A percentile compares a stretch with the other conserved stretches of the same genome.
These are phyloP conservation scores for Noctua pronuba DNA, from an alignment of 2,888 invertebrate species.

Conservation along the genomic window DNA sequence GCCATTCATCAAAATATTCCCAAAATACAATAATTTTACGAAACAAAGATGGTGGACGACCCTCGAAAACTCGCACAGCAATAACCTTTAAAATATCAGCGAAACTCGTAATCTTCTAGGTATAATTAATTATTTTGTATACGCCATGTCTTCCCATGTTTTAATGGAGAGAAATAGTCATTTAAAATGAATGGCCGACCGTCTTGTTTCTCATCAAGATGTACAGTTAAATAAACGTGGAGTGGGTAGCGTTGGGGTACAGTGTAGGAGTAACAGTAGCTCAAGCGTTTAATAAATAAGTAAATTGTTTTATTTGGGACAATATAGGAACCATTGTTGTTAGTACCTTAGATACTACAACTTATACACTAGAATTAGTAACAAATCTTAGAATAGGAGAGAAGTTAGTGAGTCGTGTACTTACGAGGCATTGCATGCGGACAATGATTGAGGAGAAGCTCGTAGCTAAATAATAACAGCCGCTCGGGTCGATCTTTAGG, in stretches of 20 bases:
- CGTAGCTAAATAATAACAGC: too few species aligned
- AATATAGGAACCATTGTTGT: too few species aligned
- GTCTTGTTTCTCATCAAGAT: slow-evolving; percentile 81
- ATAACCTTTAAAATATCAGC: slow-evolving; percentile 68
- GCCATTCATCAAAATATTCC: slow-evolving; percentile 32
- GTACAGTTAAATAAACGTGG: slow-evolving; percentile 78
- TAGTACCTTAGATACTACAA: too few species aligned
- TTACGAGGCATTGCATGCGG: too few species aligned
- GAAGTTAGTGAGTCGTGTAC: too few species aligned
- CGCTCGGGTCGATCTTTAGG: too few species aligned
- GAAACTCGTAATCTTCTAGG: slow-evolving; percentile 71
- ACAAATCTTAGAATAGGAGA: too few species aligned
- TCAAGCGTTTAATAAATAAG: too few species aligned
- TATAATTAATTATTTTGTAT: slow-evolving; percentile 82
- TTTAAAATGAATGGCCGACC: slow-evolving; percentile 83
- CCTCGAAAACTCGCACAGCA: slow-evolving; percentile 35
- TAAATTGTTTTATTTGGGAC: too few species aligned
- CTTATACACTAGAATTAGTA: too few species aligned
- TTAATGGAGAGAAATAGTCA: slow-evolving; percentile 81
- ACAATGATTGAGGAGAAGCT: too few species aligned
- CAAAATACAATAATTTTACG: slow-evolving; percentile 32
- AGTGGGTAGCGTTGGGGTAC: slow-evolving; percentile 54
- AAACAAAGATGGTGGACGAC: slow-evolving; percentile 28
- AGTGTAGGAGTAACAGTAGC: slow-evolving; percentile 22
- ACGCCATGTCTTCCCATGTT: slow-evolving; percentile 76